A percentile compares a stretch with the other conserved stretches of the same genome.
phyloP scores from a whole-genome alignment of 2,888 invertebrate species.

The Escarpia spicata region DNA sequence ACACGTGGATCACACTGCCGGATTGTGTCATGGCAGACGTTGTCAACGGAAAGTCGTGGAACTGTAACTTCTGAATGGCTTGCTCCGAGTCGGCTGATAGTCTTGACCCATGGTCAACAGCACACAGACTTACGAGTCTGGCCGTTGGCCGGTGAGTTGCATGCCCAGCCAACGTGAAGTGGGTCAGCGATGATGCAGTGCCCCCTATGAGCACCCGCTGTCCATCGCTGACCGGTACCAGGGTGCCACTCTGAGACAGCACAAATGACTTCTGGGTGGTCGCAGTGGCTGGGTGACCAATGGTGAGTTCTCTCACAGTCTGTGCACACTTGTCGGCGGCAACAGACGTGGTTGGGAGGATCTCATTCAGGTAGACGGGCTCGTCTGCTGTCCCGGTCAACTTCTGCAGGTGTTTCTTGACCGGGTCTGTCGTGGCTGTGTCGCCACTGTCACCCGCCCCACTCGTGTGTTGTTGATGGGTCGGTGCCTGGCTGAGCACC shows the following conservation, averaged over 20 bases:
- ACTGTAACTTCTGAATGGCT: conserved; percentile 54
- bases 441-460: background rate
- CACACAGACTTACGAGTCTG: background rate
- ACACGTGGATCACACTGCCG: background rate
- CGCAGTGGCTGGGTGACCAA: background rate
- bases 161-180: background rate
- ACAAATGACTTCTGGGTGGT: conserved; percentile 1
- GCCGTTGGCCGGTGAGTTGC: background rate
- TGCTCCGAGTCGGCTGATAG: conserved; percentile 30
- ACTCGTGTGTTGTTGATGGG: background rate
- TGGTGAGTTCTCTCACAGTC: background rate
- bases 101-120: background rate
- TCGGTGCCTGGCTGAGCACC: background rate
- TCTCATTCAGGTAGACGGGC: background rate
- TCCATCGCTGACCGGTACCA: background rate
- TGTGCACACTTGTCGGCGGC: background rate
- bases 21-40: conserved; percentile 44
- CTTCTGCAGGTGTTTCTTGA: background rate
- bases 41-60: conserved; percentile 55
- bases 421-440: background rate
- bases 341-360: background rate
- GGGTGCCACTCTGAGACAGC: conserved; percentile 2
- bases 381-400: background rate
- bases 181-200: background rate
- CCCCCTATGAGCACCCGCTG: background rate